Evolutionary conservation across 2,888 invertebrate species (phyloP).

Genomic region (Tyria jacobaeae): DNA sequence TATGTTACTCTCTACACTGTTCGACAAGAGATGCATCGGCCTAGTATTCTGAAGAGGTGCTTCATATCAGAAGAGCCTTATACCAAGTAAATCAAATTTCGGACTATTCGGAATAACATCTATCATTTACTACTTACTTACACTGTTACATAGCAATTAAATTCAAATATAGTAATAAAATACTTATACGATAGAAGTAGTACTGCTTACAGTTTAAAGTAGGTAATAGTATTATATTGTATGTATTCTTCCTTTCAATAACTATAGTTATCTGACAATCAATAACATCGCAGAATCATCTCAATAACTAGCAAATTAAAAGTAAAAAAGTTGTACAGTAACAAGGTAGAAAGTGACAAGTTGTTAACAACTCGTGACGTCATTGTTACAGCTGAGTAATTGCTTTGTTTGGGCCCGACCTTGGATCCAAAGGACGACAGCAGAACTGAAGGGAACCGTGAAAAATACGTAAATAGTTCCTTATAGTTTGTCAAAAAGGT

Average conservation of each 20-base stretch:
- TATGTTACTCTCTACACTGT: too few species aligned
- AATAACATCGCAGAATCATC: not conserved
- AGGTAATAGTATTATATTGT: not conserved
- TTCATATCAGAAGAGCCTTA: too few species aligned
- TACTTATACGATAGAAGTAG: too few species aligned
- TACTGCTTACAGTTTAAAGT: too few species aligned
- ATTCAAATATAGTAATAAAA: too few species aligned
- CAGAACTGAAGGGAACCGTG: slow-evolving; percentile 20
- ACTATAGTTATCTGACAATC: not conserved
- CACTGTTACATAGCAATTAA: too few species aligned
- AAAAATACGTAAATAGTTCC: slow-evolving; percentile 14
- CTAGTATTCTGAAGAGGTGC: too few species aligned
- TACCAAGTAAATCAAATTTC: too few species aligned
- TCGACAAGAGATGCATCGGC: too few species aligned
- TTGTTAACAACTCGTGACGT: slow-evolving; percentile 38
- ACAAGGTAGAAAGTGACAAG: slow-evolving; percentile 35
- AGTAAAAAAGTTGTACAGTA: slow-evolving; percentile 16
- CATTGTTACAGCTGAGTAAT: slow-evolving; percentile 33
- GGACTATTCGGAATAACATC: too few species aligned
- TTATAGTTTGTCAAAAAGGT: not conserved
- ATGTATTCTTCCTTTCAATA: not conserved
- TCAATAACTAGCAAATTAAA: slow-evolving; percentile 13
- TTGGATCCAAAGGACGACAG: slow-evolving; percentile 21
- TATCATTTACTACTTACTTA: too few species aligned
- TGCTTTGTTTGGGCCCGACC: slow-evolving; percentile 37